A percentile compares a stretch with the other conserved stretches of the same genome.
Evolutionary conservation across 2,113 vertebrate species (phyloP).

Genomic region (Stegastes partitus): DNA sequence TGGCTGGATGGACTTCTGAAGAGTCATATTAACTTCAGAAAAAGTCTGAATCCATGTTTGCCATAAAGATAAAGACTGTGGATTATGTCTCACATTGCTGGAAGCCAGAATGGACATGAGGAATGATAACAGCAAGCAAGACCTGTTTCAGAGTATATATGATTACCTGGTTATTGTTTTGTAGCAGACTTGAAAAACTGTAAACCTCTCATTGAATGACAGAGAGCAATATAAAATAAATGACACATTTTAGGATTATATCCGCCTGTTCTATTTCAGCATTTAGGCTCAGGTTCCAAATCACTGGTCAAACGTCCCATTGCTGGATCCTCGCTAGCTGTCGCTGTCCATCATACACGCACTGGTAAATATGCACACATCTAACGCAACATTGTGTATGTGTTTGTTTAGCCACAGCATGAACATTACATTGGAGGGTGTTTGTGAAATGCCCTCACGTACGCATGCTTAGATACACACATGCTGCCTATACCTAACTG

Average conservation of each 20-base stretch:
- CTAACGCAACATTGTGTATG: neutral
- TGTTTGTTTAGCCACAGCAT: conserved; percentile 20
- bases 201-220: neutral
- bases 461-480: conserved; percentile 26
- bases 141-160: neutral
- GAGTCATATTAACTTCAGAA: too few species aligned
- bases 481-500: conserved; percentile 23
- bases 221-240: neutral
- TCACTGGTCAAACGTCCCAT: conserved; percentile 21
- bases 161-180: neutral
- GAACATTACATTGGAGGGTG: neutral
- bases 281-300: conserved; percentile 42
- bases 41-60: too few species aligned
- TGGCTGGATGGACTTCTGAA: too few species aligned
- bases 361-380: conserved; percentile 34
- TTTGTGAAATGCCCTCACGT: conserved; percentile 57
- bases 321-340: conserved; percentile 17
- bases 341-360: conserved; percentile 42
- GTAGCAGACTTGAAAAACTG: neutral
- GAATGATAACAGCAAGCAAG: neutral
- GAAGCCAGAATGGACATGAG: too few species aligned
- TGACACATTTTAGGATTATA: conserved; percentile 19
- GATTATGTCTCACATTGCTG: too few species aligned
- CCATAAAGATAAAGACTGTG: too few species aligned
- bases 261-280: conserved; percentile 36